Conservation (phyloP, 2,888 invertebrate species). For the Nemotelus nigrinus region DNA sequence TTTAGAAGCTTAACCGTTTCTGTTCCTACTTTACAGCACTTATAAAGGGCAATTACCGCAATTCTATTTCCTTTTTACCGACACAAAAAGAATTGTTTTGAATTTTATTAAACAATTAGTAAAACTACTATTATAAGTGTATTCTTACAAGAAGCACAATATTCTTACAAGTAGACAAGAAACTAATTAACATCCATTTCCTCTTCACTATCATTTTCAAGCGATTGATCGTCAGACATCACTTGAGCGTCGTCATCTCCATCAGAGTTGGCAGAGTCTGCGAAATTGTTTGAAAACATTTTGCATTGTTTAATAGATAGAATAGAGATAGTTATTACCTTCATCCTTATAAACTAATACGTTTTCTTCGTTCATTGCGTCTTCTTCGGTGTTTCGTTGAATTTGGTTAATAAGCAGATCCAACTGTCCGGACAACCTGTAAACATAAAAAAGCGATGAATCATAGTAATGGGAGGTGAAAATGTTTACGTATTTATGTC, state of each 20-base stretch:
- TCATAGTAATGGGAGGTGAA: constrained; percentile 34
- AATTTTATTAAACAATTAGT: too few relatives aligned
- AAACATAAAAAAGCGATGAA: constrained; percentile 51
- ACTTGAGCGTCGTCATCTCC: constrained; percentile 54
- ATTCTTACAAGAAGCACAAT: background rate
- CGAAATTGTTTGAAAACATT: background rate
- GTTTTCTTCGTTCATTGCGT: constrained; percentile 58
- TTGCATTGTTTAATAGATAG: background rate
- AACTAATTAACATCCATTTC: constrained; percentile 53
- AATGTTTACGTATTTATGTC: background rate
- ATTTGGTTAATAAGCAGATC: constrained; percentile 63
- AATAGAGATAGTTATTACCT: constrained; percentile 53
- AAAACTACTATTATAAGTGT: too few relatives aligned
- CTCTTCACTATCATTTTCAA: constrained; percentile 55
- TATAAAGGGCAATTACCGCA: too few relatives aligned
- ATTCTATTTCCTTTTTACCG: too few relatives aligned
- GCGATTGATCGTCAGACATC: constrained; percentile 56
- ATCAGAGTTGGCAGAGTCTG: constrained; percentile 55
- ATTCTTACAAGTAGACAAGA: background rate
- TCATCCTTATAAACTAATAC: constrained; percentile 60
- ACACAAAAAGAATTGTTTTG: too few relatives aligned
- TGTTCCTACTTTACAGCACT: too few relatives aligned
- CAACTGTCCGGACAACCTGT: constrained; percentile 61
- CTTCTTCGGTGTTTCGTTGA: constrained; percentile 58
- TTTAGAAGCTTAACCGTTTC: too few relatives aligned